These are phyloP conservation scores for Cecidostiba fungosa DNA, from an alignment of 2,888 invertebrate genomes.

Conservation along the genomic window DNA sequence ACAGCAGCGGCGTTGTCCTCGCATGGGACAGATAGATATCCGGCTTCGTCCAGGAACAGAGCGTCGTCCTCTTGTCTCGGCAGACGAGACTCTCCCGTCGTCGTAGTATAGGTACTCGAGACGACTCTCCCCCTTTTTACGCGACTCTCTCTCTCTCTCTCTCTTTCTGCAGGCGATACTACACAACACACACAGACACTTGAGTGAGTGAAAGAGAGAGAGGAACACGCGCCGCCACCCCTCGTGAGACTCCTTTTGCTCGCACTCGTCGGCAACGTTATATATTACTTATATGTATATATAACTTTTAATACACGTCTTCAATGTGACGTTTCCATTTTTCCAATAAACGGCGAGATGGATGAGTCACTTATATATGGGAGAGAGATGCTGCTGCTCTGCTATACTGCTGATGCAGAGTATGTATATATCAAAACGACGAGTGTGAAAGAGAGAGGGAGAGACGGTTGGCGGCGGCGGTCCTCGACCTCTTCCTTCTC, in stretches of 20 bases:
- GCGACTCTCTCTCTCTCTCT: neutral
- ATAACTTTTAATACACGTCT: too few relatives aligned
- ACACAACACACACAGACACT: neutral
- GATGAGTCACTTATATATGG: neutral
- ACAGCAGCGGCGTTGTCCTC: neutral
- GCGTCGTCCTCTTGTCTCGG: slow-evolving; percentile 11
- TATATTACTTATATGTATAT: too few relatives aligned
- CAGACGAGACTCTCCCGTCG: slow-evolving; percentile 4
- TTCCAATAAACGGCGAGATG: slow-evolving; percentile 52
- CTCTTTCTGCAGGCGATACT: neutral
- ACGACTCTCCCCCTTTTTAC: slow-evolving; percentile 13
- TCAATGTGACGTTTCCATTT: slow-evolving; percentile 61
- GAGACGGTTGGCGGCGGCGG: slow-evolving; percentile 9
- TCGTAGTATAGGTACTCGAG: slow-evolving; percentile 1
- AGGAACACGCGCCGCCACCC: neutral
- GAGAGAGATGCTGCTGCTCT: slow-evolving; percentile 3
- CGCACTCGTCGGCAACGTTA: neutral
- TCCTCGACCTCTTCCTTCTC: slow-evolving; percentile 45
- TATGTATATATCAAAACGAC: neutral
- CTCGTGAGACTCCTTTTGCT: neutral
- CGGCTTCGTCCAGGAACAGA: slow-evolving; percentile 4
- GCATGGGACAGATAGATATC: neutral
- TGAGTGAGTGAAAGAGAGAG: slow-evolving; percentile 12
- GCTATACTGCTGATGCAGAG: neutral
- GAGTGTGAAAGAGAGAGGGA: slow-evolving; percentile 1